Conservation (phyloP, 2,113 vertebrate species). For the Psephotus haematonotus region DNA sequence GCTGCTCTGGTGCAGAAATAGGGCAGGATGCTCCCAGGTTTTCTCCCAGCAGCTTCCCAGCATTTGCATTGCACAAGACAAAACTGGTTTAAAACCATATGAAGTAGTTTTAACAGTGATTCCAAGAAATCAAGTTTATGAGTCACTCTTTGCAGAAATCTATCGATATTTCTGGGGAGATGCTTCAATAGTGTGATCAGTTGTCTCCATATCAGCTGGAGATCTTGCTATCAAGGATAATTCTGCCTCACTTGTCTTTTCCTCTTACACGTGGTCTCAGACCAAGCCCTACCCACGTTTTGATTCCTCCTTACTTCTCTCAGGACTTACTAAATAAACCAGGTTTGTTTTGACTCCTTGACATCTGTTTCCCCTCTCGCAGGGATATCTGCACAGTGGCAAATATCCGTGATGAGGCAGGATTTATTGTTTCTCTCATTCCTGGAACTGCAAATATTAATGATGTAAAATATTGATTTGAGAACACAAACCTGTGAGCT, state of each 20-base stretch:
- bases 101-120: not conserved
- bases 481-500: conserved; percentile 15
- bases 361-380: not conserved
- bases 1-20: not conserved
- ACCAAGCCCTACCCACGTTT: not conserved
- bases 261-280: not conserved
- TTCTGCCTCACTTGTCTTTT: not conserved
- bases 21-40: not conserved
- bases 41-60: not conserved
- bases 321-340: not conserved
- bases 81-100: not conserved
- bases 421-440: conserved; percentile 48
- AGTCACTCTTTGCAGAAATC: not conserved
- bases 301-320: not conserved
- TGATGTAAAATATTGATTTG: conserved; percentile 62
- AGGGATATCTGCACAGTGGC: not conserved
- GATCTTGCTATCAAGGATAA: not conserved
- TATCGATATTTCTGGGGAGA: not conserved
- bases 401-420: not conserved
- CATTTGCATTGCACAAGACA: accelerated
- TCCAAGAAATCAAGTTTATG: not conserved
- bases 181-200: not conserved
- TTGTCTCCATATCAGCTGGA: not conserved
- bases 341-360: not conserved
- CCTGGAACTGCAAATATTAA: conserved; percentile 61